Conservation (phyloP, 2,797 vertebrate genomes). For the Enteromius paludinosus region DNA sequence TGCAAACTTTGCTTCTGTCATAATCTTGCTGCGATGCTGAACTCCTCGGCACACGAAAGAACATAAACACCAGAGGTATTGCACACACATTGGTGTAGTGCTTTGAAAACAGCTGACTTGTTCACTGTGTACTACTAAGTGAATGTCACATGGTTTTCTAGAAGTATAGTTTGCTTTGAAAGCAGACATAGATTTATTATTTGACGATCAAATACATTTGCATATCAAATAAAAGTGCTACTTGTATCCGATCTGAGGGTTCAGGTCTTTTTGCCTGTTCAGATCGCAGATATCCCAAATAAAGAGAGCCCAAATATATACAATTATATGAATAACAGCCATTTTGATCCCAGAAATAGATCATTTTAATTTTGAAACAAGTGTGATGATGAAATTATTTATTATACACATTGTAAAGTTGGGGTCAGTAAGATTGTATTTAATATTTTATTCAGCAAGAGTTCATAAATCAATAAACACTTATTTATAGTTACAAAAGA, state of each 20-base stretch:
- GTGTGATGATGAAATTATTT: too few species aligned
- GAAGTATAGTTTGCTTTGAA: not conserved
- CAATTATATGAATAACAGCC: not conserved
- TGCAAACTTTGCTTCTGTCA: not conserved
- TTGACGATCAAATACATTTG: not conserved
- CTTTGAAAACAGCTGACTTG: not conserved
- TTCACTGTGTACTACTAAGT: not conserved
- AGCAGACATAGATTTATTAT: not conserved
- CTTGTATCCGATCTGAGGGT: not conserved
- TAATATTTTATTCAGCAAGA: too few species aligned
- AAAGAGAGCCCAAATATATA: not conserved
- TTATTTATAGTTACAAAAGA: too few species aligned
- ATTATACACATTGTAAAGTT: too few species aligned
- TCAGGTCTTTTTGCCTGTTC: not conserved
- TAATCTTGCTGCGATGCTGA: not conserved
- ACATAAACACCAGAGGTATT: not conserved
- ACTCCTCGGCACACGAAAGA: not conserved
- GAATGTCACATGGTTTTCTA: not conserved
- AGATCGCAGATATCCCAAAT: not conserved
- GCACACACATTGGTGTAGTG: not conserved
- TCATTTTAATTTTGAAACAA: too few species aligned
- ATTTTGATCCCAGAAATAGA: not conserved
- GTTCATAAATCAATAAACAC: too few species aligned
- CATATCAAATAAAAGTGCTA: not conserved
- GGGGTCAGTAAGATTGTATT: too few species aligned